Conservation (phyloP, 2,888 invertebrate genomes). For the Acholoe squamosa region DNA sequence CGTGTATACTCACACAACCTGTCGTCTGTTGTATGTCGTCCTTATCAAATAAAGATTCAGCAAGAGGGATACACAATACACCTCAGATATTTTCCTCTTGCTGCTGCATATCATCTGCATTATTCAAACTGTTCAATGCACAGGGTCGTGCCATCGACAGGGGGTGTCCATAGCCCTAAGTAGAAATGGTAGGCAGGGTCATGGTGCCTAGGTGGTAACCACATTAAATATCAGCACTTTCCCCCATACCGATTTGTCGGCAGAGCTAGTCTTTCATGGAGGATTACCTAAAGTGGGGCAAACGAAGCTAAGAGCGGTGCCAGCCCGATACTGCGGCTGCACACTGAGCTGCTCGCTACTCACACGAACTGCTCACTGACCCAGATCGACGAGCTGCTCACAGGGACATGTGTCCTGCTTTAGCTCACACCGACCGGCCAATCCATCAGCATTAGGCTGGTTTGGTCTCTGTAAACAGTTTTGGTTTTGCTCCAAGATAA, state of each 20-base stretch:
- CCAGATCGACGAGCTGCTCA: slow-evolving; percentile 39
- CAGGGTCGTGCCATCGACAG: background rate
- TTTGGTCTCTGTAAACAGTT: background rate
- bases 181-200: background rate
- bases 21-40: background rate
- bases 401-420: slow-evolving; percentile 18
- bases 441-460: slow-evolving; percentile 9
- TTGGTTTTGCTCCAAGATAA: background rate
- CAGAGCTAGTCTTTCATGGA: background rate
- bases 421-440: slow-evolving; percentile 2
- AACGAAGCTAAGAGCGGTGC: slow-evolving; percentile 20
- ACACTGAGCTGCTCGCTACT: background rate
- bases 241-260: background rate
- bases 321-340: background rate
- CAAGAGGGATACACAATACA: background rate
- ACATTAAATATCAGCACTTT: background rate
- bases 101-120: background rate
- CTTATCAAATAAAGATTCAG: background rate
- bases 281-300: slow-evolving; percentile 2
- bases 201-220: background rate
- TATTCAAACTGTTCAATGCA: background rate
- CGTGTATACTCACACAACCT: background rate
- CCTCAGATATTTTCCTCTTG: background rate
- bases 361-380: slow-evolving; percentile 23
- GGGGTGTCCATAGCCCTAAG: background rate